phyloP scores from a whole-genome alignment of 2,113 vertebrate species.

The Dipodomys merriami region DNA sequence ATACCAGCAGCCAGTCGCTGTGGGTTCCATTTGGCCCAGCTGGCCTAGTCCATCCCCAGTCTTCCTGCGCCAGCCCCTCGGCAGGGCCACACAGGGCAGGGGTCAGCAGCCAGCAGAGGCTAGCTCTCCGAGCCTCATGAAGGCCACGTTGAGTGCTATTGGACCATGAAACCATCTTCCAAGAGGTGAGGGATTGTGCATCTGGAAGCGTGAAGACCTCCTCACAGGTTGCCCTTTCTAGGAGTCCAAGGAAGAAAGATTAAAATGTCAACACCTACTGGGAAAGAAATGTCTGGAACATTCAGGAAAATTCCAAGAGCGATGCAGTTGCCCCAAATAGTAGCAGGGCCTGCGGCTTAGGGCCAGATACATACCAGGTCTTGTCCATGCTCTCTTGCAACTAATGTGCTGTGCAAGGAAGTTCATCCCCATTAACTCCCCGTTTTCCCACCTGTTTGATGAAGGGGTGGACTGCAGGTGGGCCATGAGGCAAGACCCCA shows the following conservation, averaged over 20 bases:
- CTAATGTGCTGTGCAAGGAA: neutral
- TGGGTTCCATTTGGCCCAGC: neutral
- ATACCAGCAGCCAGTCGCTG: conserved; percentile 38
- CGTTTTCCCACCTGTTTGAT: neutral
- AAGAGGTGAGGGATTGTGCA: rapidly evolving
- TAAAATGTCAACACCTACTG: neutral
- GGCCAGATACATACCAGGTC: neutral
- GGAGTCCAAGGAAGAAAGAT: neutral
- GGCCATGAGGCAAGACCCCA: too few relatives aligned
- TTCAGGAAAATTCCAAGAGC: neutral
- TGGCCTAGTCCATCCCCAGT: neutral
- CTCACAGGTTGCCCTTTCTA: neutral
- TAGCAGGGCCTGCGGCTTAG: neutral
- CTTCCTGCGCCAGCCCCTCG: neutral
- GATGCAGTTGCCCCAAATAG: neutral
- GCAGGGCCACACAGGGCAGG: neutral
- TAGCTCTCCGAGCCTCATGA: rapidly evolving
- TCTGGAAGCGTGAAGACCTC: neutral
- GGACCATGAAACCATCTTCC: neutral
- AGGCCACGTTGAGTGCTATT: neutral
- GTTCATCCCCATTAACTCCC: neutral
- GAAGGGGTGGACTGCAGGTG: neutral
- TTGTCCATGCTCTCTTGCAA: neutral
- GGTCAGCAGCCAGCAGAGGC: neutral
- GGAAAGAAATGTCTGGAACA: conserved; percentile 25